phyloP scores from a whole-genome alignment of 2,888 invertebrate species.

The Acleris holmiana region DNA sequence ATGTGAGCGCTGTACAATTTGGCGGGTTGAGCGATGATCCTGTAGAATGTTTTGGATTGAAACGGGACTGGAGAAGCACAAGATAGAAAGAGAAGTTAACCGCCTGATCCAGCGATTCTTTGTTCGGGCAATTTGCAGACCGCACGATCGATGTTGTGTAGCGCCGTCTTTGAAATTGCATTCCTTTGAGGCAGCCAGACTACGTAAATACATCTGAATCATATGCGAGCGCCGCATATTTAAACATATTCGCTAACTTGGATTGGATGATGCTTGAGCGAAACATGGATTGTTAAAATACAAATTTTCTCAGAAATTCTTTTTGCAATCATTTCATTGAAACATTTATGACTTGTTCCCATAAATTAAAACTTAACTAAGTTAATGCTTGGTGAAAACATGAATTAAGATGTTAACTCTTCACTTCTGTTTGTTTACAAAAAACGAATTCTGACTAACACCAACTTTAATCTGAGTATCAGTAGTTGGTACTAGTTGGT shows the following conservation, averaged over 20 bases:
- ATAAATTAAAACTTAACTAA: too few species aligned
- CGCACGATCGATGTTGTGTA: not conserved
- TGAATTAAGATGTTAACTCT: too few species aligned
- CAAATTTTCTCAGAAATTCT: too few species aligned
- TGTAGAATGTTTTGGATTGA: not conserved
- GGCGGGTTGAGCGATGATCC: not conserved
- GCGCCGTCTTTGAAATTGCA: constrained; percentile 12
- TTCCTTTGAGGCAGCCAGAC: constrained; percentile 3
- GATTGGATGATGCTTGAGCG: not conserved
- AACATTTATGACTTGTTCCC: too few species aligned
- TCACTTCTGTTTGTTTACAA: too few species aligned
- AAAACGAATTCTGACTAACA: too few species aligned
- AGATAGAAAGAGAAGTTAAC: not conserved
- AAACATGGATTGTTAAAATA: too few species aligned
- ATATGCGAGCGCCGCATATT: not conserved
- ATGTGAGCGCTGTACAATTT: constrained; percentile 39
- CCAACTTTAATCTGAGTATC: too few species aligned
- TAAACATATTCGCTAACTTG: not conserved
- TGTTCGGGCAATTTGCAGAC: constrained; percentile 8
- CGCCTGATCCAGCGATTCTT: constrained; percentile 9
- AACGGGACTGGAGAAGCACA: not conserved
- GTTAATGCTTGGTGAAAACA: too few species aligned
- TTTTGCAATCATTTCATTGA: too few species aligned
- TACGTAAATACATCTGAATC: constrained; percentile 10
- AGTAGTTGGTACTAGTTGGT: too few species aligned